Percentiles rank a stretch among this genome's conserved stretches.
Evolutionary conservation across 2,888 invertebrate species (phyloP).

Genomic region (Zootermopsis nevadensis): DNA sequence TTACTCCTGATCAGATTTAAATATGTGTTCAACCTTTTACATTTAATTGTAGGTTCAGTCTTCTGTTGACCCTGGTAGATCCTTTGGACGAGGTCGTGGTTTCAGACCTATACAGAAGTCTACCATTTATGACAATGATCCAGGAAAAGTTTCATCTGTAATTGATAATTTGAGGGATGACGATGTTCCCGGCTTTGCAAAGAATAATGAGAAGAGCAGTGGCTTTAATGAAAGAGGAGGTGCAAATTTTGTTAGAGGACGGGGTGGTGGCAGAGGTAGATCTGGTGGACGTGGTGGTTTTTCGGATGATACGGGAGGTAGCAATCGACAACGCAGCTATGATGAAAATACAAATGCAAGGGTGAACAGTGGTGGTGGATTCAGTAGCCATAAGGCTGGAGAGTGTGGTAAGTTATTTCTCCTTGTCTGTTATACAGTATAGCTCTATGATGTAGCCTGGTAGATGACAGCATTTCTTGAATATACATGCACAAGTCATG

Average conservation of each 20-base stretch:
- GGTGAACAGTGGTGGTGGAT: not conserved
- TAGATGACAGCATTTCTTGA: too few species aligned
- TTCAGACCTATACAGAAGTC: constrained; percentile 62
- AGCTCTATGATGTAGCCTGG: too few species aligned
- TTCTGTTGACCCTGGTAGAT: constrained; percentile 66
- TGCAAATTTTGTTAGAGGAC: constrained; percentile 52
- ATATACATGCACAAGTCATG: too few species aligned
- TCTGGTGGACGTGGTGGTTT: constrained; percentile 57
- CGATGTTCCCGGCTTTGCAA: not conserved
- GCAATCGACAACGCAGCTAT: constrained; percentile 51
- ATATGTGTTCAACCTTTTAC: too few species aligned
- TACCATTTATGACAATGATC: not conserved
- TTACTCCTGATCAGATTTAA: too few species aligned
- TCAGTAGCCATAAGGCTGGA: constrained; percentile 6
- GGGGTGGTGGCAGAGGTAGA: constrained; percentile 44
- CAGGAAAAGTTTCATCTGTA: not conserved
- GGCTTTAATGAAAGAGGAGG: constrained; percentile 54
- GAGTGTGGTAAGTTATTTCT: constrained; percentile 34
- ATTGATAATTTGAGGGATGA: constrained; percentile 13
- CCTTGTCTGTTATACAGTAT: not conserved
- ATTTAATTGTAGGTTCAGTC: not conserved
- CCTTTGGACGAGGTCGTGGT: constrained; percentile 67
- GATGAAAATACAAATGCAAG: too few species aligned
- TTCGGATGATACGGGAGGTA: constrained; percentile 51
- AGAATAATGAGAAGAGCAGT: too few species aligned